Evolutionary conservation across 2,113 vertebrate genomes (phyloP), one percentile per base, ranked within the genome.

Genomic region (Hippocampus mohnikei): DNA sequence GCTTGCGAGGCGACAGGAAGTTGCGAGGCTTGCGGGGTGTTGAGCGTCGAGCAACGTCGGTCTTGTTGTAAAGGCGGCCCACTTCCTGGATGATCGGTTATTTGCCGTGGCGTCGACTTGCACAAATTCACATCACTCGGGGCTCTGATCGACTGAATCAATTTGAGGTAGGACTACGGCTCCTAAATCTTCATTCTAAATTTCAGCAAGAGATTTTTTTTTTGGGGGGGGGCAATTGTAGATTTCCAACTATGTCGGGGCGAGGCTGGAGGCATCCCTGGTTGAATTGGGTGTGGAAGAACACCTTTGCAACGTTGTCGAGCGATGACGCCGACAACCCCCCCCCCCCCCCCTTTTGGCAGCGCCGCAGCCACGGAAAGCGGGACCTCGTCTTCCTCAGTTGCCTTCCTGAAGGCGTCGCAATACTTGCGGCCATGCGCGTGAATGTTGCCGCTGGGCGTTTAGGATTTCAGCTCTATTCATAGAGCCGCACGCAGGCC

Each of bases 401-500:
- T 21, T 27, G 9, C 25, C 55, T 27, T 15, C 55, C 11, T 27
- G 55, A n/a, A n/a, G 52, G 52, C 23, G 55, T 58, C 25, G 23
- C 55, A 13, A 23, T 42, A 79, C 33, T 61, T 69, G 52, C 63
- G 66, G 33, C 0, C 66, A 55, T 56, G 62, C 25, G 5, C 65
- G 27, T 23, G 56, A 41, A 33, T 82, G 82, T 85, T 85, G 61
- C 78, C 69, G 72, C 70, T 71, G 76, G 68, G 61, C 73, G 87
- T 87, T 88, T 91, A 86, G 81, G 67, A 77, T 93, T 93, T 88
- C 92, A 89, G 21, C 63, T 77, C 91, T 91, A 92, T 88, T 86
- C 89, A 91, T 92, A 92, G 88, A 64, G 70, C 64, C 71, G 70
- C 37, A 70, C 66, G 67, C 58, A 70, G 71, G 65, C 15, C 46